Evolutionary conservation across 2,888 invertebrate genomes (phyloP).

Genomic region (Entomobrya proxima): DNA sequence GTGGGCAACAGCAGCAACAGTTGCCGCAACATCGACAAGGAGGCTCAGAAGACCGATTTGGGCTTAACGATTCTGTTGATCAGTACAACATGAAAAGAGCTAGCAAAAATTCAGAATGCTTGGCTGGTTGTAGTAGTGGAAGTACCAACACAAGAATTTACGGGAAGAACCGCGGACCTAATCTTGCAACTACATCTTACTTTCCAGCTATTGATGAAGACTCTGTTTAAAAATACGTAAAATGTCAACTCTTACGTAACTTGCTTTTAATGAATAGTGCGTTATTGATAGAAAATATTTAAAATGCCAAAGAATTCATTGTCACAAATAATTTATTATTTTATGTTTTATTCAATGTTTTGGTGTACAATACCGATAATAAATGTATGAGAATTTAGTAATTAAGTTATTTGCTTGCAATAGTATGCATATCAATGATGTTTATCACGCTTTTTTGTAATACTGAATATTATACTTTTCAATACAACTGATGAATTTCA

Average conservation of each 20-base stretch:
- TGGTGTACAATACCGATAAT: background rate
- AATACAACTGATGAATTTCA: slow-evolving; percentile 13
- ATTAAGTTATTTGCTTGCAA: no score
- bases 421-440: no score
- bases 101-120: no score
- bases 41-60: background rate
- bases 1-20: background rate
- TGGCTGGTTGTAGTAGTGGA: background rate
- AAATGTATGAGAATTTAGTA: background rate
- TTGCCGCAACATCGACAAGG: background rate
- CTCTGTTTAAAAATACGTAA: slow-evolving; percentile 54
- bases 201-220: slow-evolving; percentile 70
- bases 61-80: background rate
- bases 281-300: background rate
- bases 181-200: slow-evolving; percentile 12
- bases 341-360: background rate
- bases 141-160: slow-evolving; percentile 11
- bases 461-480: background rate
- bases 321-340: slow-evolving; percentile 10
- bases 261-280: background rate
- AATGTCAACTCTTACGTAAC: background rate
- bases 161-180: slow-evolving; percentile 12
- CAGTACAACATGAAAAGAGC: background rate
- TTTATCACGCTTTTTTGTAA: no score
- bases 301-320: slow-evolving; percentile 23